Evolutionary conservation across 2,888 invertebrate species (phyloP), one percentile per base, ranked within the genome.

Genomic region (Gastrophysa polygoni): DNA sequence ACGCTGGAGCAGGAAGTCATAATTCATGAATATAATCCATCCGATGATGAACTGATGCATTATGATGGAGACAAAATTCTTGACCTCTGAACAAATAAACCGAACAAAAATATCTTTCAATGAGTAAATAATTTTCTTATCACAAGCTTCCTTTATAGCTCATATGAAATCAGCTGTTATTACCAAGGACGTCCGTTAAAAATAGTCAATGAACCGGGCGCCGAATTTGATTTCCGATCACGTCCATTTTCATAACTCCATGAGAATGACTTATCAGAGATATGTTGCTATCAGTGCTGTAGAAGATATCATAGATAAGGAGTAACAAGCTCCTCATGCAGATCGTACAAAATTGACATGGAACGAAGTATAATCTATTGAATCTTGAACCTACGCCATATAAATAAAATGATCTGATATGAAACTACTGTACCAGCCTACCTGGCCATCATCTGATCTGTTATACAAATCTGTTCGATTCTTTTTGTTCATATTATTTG

Each of bases 141-240:
- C 62, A 62, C 20, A 29, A 18, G 58, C 58, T 62, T 62, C 62
- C 62, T 62, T 54, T 51, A 58, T 48, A 61, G 51, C 38, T 57
- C 24, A 56, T 46, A 61, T 68, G 66, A 62, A 68, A 66, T 66
- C 71, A 71, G 69, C 71, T 71, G 71, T 68, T 71, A 59, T 56
- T 63, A n/a, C 68, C 67, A 71, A 69, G 69, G 68, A 65, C 69
- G 52, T 64, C 71, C 68, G 71, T 71, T 71, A 67, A 66, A 59
- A 56, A 49, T 68, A 32, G 49, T 57, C 46, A 56, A 68, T 59
- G 58, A 62, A 38, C 38, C 38, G 38, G n/a, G 14, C 14, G 38
- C 7, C 4, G 38, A 38, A 16, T 65, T 58, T 57, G 56, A 55
- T 62, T 59, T 66, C 59, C 38, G 38, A 57, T 57, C 64, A 63